Base-by-base conservation (phyloP, 2,888 invertebrate genomes). In the Heliconius erato region DNA sequence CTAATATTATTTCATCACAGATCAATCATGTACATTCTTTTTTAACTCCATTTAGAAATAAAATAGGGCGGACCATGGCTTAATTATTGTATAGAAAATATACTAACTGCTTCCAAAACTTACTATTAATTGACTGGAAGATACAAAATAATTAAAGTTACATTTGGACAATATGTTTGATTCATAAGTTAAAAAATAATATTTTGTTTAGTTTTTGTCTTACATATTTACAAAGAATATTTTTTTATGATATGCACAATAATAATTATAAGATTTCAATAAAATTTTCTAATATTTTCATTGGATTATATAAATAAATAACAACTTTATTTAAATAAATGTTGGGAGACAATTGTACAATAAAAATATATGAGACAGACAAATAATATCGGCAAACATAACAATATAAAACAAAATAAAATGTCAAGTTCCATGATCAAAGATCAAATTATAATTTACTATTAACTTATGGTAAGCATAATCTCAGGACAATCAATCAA, bases 1-100 rank as follows among this genome's bases (percentile, higher is more conserved):
- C 92, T 94, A 92, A 92, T 91, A 92, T 90, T 92, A 93, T 91
- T 92, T 93, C 92, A 95, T 95, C 95, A 95, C 95, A 95, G 95
- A 93, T 94, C 91, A 89, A 91, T 92, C 91, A 93, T 95, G 95
- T 95, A 95, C 95, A 72, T 95, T 94, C 89, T 91, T 92, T 87
- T 93, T 93, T 90, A 88, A 90, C 89, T 91, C 87, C 89, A 89
- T 88, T 90, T 87, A 91, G 87, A 87, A 88, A 88, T 88, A 89
- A 90, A 87, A 88, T 88, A 91, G 93, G 92, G 92, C 91, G 91
- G 92, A 92, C 91, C 88, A 86, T 89, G 89, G 88, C 89, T 87
- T 87, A 81, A 87, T 87, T 89, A 90, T 85, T 88, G 88, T 89
- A 86, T 90, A 89, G 88, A 90, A 89, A 90, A 85, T 88, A 85